These are phyloP conservation scores for Ectropis grisescens DNA, from an alignment of 1,140 invertebrate species.

Conservation along the genomic window DNA sequence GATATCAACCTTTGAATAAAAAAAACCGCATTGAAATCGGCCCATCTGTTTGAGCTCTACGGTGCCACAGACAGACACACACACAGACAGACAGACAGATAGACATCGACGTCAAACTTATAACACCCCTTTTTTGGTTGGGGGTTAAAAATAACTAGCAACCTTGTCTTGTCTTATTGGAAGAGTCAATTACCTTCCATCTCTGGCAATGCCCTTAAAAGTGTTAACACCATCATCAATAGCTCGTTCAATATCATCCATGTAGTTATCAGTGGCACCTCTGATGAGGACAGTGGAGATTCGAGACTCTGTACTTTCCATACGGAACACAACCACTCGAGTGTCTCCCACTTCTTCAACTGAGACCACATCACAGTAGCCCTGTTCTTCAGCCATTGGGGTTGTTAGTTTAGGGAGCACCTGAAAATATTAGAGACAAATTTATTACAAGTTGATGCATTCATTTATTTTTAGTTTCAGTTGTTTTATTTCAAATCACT, in stretches of 20 bases:
- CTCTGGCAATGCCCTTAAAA: conserved; percentile 88
- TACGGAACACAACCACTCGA: conserved; percentile 90
- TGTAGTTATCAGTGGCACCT: conserved; percentile 97
- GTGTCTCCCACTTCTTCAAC: conserved; percentile 98
- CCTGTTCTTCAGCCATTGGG: conserved; percentile 92
- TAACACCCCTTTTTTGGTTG: too few species aligned
- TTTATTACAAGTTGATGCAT: not conserved
- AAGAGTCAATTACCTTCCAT: conserved; percentile 70
- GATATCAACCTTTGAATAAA: too few species aligned
- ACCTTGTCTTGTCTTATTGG: too few species aligned
- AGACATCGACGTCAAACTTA: too few species aligned
- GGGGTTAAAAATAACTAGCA: too few species aligned
- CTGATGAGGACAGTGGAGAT: conserved; percentile 95
- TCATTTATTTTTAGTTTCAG: not conserved
- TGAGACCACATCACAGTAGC: conserved; percentile 91
- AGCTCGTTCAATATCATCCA: conserved; percentile 99
- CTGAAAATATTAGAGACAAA: conserved; percentile 19
- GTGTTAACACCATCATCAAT: conserved; percentile 99
- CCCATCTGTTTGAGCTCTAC: too few species aligned
- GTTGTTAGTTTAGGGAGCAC: conserved; percentile 75
- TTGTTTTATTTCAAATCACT: too few species aligned
- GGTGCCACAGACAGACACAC: too few species aligned
- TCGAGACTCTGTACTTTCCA: conserved; percentile 84
- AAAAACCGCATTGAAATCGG: too few species aligned
- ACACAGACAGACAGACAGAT: too few species aligned